phyloP scores from a whole-genome alignment of 2,888 invertebrate genomes.

The Yponomeuta plumbellus region DNA sequence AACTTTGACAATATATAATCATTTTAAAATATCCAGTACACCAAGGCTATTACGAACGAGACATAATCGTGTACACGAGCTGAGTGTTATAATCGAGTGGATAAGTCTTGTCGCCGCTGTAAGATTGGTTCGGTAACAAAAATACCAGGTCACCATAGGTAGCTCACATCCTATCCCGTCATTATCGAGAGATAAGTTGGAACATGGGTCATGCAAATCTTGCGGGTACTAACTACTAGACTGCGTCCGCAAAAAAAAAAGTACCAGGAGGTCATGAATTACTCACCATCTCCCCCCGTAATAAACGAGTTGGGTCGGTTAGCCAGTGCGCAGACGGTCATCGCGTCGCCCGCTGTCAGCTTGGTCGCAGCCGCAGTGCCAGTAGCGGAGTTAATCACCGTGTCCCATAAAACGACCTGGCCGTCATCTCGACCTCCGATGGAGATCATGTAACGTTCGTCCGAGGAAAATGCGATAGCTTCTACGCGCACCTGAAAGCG shows the following conservation, averaged over 20 bases:
- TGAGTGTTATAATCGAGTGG: too few species aligned
- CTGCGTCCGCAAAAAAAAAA: neutral
- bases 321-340: constrained; percentile 72
- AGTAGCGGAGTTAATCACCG: constrained; percentile 78
- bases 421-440: constrained; percentile 95
- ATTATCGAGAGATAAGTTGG: neutral
- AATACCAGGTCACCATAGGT: constrained; percentile 3
- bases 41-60: too few species aligned
- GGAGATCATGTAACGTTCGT: constrained; percentile 88
- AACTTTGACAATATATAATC: too few species aligned
- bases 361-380: constrained; percentile 78
- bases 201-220: neutral
- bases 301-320: constrained; percentile 80
- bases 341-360: constrained; percentile 83
- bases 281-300: constrained; percentile 82
- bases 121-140: neutral
- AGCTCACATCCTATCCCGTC: neutral
- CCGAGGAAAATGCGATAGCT: constrained; percentile 87
- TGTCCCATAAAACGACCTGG: constrained; percentile 90
- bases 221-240: neutral
- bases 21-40: too few species aligned
- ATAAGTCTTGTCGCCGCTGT: neutral
- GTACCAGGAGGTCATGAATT: neutral
- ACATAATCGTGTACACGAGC: too few species aligned
- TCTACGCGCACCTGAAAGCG: constrained; percentile 83